These are phyloP conservation scores for Mustela nigripes DNA, from an alignment of 2,113 vertebrate species.

Conservation along the genomic window DNA sequence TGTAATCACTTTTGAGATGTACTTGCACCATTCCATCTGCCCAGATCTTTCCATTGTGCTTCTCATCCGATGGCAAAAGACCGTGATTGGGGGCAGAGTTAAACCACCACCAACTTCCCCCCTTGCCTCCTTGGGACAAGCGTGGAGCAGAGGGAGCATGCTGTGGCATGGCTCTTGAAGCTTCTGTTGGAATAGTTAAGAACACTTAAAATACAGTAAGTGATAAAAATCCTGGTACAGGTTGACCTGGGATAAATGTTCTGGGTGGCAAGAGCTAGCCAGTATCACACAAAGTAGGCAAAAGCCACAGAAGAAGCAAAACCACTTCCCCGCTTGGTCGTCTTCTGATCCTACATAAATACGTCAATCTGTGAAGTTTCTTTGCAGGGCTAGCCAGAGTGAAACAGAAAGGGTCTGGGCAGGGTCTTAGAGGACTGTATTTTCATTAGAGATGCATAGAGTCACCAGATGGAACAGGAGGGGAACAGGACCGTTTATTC, in stretches of 20 bases:
- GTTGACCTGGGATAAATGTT: not conserved
- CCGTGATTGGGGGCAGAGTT: not conserved
- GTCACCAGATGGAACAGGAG: not conserved
- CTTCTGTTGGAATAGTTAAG: not conserved
- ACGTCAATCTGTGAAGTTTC: not conserved
- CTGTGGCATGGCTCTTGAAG: not conserved
- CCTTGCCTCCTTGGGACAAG: not conserved
- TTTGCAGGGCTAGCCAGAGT: not conserved
- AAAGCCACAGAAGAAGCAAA: not conserved
- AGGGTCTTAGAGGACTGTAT: not conserved
- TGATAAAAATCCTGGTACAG: not conserved
- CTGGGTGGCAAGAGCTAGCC: not conserved
- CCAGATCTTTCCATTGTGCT: constrained; percentile 17
- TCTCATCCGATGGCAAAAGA: not conserved
- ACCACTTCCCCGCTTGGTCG: no score
- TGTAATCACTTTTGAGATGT: constrained; percentile 54
- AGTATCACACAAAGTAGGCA: not conserved
- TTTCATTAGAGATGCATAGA: not conserved
- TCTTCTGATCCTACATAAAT: not conserved
- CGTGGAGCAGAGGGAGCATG: not conserved
- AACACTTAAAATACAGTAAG: not conserved
- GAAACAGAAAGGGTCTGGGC: not conserved
- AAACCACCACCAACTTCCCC: not conserved
- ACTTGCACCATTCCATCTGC: constrained; percentile 52
- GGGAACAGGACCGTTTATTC: not conserved